Percentiles rank a stretch among this genome's conserved stretches.
Conservation (phyloP, 2,113 vertebrate species). For the Melanerpes formicivorus region DNA sequence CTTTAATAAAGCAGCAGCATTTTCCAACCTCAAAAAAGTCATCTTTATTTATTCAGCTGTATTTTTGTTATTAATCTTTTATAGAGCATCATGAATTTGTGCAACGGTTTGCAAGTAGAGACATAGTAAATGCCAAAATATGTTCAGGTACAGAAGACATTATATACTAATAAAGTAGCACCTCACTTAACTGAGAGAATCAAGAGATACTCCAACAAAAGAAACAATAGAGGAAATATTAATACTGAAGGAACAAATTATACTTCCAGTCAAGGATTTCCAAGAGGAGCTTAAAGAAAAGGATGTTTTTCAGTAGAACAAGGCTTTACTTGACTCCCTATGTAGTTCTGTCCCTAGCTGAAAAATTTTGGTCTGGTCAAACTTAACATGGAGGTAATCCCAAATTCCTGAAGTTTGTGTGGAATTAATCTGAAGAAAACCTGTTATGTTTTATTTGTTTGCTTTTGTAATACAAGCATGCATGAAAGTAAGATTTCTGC, state of each 20-base stretch:
- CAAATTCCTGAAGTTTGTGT: not conserved
- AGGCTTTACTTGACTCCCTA: not conserved
- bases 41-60: conserved; percentile 55
- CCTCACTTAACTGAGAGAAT: not conserved
- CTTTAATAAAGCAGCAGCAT: conserved; percentile 40
- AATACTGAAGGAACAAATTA: not conserved
- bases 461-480: no score
- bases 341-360: not conserved
- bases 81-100: not conserved
- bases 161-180: not conserved
- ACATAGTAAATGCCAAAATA: not conserved
- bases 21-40: conserved; percentile 48
- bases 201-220: not conserved
- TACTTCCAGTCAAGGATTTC: not conserved
- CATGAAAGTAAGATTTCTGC: no score
- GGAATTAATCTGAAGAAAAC: not conserved
- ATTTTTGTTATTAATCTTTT: conserved; percentile 55
- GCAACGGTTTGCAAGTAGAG: not conserved
- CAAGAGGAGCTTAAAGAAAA: not conserved
- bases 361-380: not conserved
- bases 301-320: not conserved
- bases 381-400: not conserved
- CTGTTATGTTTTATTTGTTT: no score
- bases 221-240: not conserved
- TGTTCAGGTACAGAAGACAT: not conserved